Conservation (phyloP, 2,113 vertebrate species). For the Laticauda laticaudata region DNA sequence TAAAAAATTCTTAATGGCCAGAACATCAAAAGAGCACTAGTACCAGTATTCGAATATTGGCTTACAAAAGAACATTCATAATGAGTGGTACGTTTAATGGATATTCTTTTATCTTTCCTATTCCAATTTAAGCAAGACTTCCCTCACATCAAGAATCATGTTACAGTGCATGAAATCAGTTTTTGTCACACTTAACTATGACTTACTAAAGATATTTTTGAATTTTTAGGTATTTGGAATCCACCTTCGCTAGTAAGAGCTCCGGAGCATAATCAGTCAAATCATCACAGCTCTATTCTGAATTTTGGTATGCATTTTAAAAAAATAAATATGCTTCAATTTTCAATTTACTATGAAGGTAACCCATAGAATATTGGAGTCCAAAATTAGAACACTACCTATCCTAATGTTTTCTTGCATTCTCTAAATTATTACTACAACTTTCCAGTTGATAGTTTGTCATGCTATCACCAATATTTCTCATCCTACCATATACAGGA, state of each 20-base stretch:
- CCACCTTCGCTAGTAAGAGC: slow-evolving; percentile 59
- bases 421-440: not conserved
- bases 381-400: not conserved
- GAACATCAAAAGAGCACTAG: not conserved
- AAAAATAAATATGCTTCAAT: not conserved
- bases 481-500: not conserved
- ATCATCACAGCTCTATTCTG: slow-evolving; percentile 56
- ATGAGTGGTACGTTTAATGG: not conserved
- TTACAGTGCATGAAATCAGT: not conserved
- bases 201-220: not conserved
- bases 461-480: not conserved
- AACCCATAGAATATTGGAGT: slow-evolving; percentile 20
- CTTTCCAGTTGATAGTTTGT: not conserved
- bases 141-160: accelerated
- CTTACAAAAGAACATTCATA: not conserved
- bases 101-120: not conserved
- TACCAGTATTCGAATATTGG: not conserved
- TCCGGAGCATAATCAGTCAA: slow-evolving; percentile 51
- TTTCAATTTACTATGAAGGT: not conserved
- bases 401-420: not conserved
- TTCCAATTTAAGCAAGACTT: not conserved
- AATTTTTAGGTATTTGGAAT: slow-evolving; percentile 64
- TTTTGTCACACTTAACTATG: not conserved
- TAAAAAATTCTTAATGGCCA: not conserved
- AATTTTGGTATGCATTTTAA: slow-evolving; percentile 71